These are phyloP conservation scores for Cyphomyrus plagiostoma DNA, from an alignment of 2,113 vertebrate genomes.

Conservation along the genomic window DNA sequence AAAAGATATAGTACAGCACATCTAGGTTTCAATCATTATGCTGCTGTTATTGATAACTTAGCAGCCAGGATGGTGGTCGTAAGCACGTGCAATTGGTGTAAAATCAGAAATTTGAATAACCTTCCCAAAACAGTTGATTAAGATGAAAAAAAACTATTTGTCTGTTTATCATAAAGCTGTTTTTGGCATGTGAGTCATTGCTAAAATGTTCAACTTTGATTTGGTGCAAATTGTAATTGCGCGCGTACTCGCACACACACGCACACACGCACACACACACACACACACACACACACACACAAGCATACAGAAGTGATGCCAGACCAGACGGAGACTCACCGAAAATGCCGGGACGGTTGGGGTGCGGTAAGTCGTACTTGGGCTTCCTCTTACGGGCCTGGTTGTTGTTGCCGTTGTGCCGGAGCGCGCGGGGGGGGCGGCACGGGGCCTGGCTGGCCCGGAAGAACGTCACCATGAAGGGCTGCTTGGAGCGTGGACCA, in stretches of 20 bases:
- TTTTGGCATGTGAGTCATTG: not conserved
- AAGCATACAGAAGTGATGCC: not conserved
- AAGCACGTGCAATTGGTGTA: not conserved
- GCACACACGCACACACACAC: no score
- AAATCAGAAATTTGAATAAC: not conserved
- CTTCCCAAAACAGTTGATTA: not conserved
- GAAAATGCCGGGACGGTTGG: constrained; percentile 68
- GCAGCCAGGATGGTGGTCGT: not conserved
- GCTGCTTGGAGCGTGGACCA: constrained; percentile 81
- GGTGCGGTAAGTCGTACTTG: constrained; percentile 73
- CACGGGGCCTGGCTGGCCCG: constrained; percentile 64
- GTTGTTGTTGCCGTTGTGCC: constrained; percentile 43
- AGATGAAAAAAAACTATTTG: not conserved
- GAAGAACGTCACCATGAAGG: constrained; percentile 95
- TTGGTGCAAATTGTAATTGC: not conserved
- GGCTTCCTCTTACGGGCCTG: constrained; percentile 69
- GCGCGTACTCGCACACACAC: not conserved
- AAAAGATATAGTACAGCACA: not conserved
- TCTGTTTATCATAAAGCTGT: not conserved
- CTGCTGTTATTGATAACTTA: not conserved
- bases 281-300: not conserved
- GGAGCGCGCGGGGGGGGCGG: constrained; percentile 67
- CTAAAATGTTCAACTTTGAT: not conserved
- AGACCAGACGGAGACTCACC: constrained; percentile 50
- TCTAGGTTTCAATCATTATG: not conserved